phyloP scores from a whole-genome alignment of 2,888 invertebrate species.

The Orthosia cruda region DNA sequence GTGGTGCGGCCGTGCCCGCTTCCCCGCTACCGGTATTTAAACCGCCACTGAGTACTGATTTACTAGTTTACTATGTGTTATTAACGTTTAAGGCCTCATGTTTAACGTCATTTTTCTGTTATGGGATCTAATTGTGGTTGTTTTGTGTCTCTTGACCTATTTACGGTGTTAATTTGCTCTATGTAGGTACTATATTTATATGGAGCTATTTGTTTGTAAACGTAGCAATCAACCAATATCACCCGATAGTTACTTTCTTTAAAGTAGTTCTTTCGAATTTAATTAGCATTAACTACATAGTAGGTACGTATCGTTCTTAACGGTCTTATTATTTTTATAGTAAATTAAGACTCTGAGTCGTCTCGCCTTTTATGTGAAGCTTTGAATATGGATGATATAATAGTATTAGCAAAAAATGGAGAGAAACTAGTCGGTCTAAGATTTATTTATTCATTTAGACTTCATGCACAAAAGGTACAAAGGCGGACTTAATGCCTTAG shows the following conservation, averaged over 20 bases:
- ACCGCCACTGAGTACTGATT: conserved; percentile 41
- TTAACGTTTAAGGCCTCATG: conserved; percentile 15
- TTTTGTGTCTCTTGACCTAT: neutral
- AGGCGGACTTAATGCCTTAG: no score
- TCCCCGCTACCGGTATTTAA: conserved; percentile 25
- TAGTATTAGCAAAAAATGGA: neutral
- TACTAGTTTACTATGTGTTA: conserved; percentile 11
- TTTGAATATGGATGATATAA: neutral
- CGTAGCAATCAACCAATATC: neutral
- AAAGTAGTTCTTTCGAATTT: neutral
- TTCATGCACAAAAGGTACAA: no score
- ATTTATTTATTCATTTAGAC: no score
- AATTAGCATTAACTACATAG: no score
- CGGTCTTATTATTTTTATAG: neutral
- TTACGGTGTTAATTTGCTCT: neutral
- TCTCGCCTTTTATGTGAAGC: neutral
- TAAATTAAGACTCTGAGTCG: neutral
- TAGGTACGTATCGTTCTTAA: no score
- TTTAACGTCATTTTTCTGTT: conserved; percentile 5
- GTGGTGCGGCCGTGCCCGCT: conserved; percentile 11
- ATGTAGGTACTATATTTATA: no score
- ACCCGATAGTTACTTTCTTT: neutral
- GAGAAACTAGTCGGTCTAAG: neutral
- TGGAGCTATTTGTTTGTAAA: neutral
- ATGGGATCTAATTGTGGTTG: neutral